Evolutionary conservation across 2,888 invertebrate species (phyloP).

Genomic region (Acleris cristana): DNA sequence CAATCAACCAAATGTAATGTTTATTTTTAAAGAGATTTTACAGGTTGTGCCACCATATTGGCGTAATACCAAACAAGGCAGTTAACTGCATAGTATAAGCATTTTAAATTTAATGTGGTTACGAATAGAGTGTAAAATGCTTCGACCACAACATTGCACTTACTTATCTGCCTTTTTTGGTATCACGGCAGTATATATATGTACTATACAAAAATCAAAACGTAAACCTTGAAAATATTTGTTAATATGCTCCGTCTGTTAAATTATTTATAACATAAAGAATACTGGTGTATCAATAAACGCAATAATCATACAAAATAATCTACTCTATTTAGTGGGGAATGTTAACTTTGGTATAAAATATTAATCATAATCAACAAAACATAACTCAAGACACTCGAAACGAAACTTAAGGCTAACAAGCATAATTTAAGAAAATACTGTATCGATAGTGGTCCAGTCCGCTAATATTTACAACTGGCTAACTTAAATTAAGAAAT

Average conservation of each 20-base stretch:
- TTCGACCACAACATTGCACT: too few relatives aligned
- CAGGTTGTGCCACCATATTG: slow-evolving; percentile 11
- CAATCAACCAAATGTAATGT: too few relatives aligned
- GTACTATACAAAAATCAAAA: slow-evolving; percentile 54
- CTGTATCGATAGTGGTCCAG: slow-evolving; percentile 73
- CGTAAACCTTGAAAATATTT: slow-evolving; percentile 70
- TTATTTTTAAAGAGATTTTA: background rate
- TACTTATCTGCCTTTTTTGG: too few relatives aligned
- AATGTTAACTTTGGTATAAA: slow-evolving; percentile 90
- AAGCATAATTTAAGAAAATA: slow-evolving; percentile 82
- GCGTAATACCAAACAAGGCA: too few relatives aligned
- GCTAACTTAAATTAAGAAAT: slow-evolving; percentile 60
- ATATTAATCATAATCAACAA: slow-evolving; percentile 82
- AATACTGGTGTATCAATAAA: slow-evolving; percentile 61
- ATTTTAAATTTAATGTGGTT: too few relatives aligned
- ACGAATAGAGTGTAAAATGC: too few relatives aligned
- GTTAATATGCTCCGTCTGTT: slow-evolving; percentile 62
- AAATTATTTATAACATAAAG: slow-evolving; percentile 50
- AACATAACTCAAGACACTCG: slow-evolving; percentile 78
- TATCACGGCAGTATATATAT: slow-evolving; percentile 2
- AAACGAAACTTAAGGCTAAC: slow-evolving; percentile 72
- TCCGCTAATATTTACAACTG: slow-evolving; percentile 76
- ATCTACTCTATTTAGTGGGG: slow-evolving; percentile 84
- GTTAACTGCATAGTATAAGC: too few relatives aligned
- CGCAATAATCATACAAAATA: slow-evolving; percentile 55